These are phyloP conservation scores for Frankliniella intonsa DNA, from an alignment of 2,888 invertebrate species.

Conservation along the genomic window DNA sequence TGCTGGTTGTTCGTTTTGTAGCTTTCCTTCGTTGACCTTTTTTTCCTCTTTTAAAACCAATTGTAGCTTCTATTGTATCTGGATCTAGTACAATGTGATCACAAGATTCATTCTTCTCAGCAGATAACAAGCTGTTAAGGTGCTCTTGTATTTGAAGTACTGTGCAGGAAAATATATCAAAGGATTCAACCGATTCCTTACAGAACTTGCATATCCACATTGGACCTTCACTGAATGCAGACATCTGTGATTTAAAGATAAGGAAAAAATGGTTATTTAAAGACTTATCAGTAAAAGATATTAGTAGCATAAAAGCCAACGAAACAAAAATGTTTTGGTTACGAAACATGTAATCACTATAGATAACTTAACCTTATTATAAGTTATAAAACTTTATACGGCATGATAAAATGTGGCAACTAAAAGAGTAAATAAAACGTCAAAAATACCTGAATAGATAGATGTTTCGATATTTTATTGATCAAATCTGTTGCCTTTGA, in stretches of 20 bases:
- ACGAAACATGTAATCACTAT: background rate
- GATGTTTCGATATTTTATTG: background rate
- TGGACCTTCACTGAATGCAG: background rate
- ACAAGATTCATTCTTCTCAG: background rate
- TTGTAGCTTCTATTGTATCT: background rate
- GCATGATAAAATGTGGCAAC: background rate
- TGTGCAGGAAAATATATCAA: background rate
- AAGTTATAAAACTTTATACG: background rate
- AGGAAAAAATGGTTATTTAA: background rate
- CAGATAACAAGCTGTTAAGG: background rate
- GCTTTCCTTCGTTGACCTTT: background rate
- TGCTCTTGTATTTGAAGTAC: background rate
- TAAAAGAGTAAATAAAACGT: background rate
- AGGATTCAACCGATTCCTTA: background rate
- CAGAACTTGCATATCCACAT: slow-evolving; percentile 17
- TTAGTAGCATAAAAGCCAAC: background rate
- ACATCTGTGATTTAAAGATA: no score
- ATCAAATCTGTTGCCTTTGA: background rate
- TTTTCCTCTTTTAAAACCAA: background rate
- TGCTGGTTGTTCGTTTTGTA: no score
- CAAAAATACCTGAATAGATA: background rate
- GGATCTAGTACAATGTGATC: background rate
- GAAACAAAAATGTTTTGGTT: background rate
- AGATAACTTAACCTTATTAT: no score
- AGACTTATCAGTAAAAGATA: no score